Conservation (phyloP, 2,113 vertebrate species). For the Ciconia maguari region DNA sequence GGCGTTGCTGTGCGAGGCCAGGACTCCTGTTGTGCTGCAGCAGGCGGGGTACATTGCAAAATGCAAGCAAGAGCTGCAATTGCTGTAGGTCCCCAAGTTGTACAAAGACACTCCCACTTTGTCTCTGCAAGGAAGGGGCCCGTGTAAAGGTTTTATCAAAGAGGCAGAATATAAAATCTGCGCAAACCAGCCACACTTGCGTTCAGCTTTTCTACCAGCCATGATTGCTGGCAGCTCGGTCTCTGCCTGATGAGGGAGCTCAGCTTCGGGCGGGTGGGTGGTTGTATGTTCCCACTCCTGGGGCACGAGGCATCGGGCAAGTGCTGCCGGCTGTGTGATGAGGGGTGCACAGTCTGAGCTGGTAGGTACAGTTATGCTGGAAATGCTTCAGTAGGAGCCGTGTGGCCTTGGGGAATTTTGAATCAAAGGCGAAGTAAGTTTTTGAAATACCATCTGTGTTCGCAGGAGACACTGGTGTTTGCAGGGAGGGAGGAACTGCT, state of each 20-base stretch:
- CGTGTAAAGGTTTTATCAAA: not conserved
- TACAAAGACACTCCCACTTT: not conserved
- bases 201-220: not conserved
- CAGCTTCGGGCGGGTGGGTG: not conserved
- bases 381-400: not conserved
- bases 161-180: not conserved
- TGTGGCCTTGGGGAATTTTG: not conserved
- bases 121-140: not conserved
- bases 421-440: not conserved
- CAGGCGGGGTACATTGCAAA: fast-evolving
- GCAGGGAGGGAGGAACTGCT: not conserved
- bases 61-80: fast-evolving
- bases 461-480: not conserved
- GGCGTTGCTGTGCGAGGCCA: fast-evolving
- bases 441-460: not conserved
- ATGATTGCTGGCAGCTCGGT: not conserved
- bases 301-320: fast-evolving
- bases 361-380: not conserved
- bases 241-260: not conserved
- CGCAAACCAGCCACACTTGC: not conserved
- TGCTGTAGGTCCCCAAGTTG: not conserved
- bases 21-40: not conserved
- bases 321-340: fast-evolving
- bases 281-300: fast-evolving
- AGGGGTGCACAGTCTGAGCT: fast-evolving